Evolutionary conservation across 1,140 invertebrate species (phyloP).

Genomic region (Ditylenchus dipsaci): DNA sequence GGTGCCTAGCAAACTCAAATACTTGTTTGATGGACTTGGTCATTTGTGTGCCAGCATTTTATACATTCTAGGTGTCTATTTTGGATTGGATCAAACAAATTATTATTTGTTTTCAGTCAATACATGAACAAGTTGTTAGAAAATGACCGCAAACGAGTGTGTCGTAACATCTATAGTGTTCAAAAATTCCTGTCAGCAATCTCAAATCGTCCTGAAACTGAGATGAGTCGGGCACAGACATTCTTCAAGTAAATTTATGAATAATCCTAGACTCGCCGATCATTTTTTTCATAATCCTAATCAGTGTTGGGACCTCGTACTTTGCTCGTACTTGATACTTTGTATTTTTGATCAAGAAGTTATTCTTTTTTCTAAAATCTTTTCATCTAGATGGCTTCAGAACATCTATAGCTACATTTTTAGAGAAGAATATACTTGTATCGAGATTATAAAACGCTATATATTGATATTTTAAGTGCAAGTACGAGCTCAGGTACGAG

Average conservation of each 20-base stretch:
- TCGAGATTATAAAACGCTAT: too few relatives aligned
- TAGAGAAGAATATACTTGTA: too few relatives aligned
- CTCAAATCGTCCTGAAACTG: constrained; percentile 74
- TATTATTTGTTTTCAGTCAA: constrained; percentile 62
- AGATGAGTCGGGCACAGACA: constrained; percentile 78
- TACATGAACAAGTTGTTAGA: constrained; percentile 75
- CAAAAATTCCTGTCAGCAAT: constrained; percentile 80
- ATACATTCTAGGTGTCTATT: constrained; percentile 66
- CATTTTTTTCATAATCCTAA: too few relatives aligned
- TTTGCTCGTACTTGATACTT: too few relatives aligned
- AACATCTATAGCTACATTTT: too few relatives aligned
- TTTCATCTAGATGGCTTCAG: too few relatives aligned
- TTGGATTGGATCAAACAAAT: neutral
- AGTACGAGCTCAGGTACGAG: too few relatives aligned
- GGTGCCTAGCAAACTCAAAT: constrained; percentile 75
- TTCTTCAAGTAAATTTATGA: constrained; percentile 70
- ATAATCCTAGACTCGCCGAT: too few relatives aligned
- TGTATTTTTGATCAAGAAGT: too few relatives aligned
- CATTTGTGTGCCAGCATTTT: constrained; percentile 78
- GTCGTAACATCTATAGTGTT: constrained; percentile 76
- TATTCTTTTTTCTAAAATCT: too few relatives aligned
- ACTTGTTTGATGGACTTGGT: constrained; percentile 87
- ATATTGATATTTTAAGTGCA: too few relatives aligned
- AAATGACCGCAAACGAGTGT: constrained; percentile 64
- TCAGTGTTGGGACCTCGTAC: too few relatives aligned